Percentiles rank a stretch among this genome's conserved stretches.
These are phyloP conservation scores for Meleagris gallopavo DNA, from an alignment of 2,113 vertebrate genomes.

Conservation along the genomic window DNA sequence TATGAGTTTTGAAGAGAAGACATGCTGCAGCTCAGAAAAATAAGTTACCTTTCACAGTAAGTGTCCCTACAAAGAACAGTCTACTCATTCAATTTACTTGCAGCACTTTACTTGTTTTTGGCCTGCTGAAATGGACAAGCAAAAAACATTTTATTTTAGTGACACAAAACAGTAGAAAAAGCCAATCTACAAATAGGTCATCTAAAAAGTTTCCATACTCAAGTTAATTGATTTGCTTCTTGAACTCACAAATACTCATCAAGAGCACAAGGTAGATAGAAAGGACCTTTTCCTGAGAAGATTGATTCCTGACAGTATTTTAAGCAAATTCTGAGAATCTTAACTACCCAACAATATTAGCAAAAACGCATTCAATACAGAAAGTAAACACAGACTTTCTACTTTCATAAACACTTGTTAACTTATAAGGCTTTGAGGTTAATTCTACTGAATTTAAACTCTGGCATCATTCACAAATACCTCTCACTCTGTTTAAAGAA, in stretches of 20 bases:
- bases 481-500: slow-evolving; percentile 73
- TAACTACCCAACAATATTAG: background rate
- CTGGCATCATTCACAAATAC: slow-evolving; percentile 68
- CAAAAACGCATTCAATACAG: background rate
- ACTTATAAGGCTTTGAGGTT: background rate
- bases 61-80: background rate
- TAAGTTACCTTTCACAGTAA: background rate
- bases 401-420: background rate
- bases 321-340: background rate
- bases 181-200: background rate
- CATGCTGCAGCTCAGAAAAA: background rate
- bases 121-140: background rate
- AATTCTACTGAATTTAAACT: slow-evolving; percentile 1
- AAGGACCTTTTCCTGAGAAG: background rate
- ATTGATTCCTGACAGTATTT: background rate
- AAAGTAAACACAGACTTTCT: background rate
- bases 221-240: background rate
- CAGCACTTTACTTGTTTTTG: background rate
- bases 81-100: background rate
- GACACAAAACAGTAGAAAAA: background rate
- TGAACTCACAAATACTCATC: background rate
- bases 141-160: background rate
- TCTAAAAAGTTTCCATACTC: background rate
- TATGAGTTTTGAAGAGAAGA: background rate
- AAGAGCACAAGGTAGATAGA: background rate